Evolutionary conservation across 2,888 invertebrate species (phyloP).

Genomic region (Coenonympha glycerion): DNA sequence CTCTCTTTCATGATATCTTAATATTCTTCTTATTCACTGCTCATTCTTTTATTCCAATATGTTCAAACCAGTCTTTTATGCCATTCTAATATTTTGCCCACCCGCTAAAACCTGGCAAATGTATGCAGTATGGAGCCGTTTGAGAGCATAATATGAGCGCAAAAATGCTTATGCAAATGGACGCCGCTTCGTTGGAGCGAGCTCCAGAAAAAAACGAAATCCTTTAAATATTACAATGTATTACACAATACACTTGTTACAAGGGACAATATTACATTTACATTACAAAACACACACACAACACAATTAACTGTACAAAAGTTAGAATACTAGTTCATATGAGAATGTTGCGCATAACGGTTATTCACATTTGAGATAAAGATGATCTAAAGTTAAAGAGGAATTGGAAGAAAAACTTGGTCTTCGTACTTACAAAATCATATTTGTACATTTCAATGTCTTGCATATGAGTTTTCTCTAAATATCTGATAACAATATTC

Average conservation of each 20-base stretch:
- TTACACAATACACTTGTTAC: slow-evolving; percentile 14
- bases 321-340: too few species aligned
- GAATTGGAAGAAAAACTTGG: too few species aligned
- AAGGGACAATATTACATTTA: slow-evolving; percentile 23
- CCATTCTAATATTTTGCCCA: slow-evolving; percentile 11
- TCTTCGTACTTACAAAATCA: too few species aligned
- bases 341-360: too few species aligned
- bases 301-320: slow-evolving; percentile 7
- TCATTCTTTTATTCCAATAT: neutral
- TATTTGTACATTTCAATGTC: too few species aligned
- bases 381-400: too few species aligned
- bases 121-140: slow-evolving; percentile 21
- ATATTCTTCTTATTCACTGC: neutral
- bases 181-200: slow-evolving; percentile 15
- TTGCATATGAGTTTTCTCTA: too few species aligned
- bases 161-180: slow-evolving; percentile 29
- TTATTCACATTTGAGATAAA: too few species aligned
- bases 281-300: slow-evolving; percentile 18
- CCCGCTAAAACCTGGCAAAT: slow-evolving; percentile 21
- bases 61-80: neutral
- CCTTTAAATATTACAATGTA: slow-evolving; percentile 20
- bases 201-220: slow-evolving; percentile 17
- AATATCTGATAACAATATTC: too few species aligned
- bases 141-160: slow-evolving; percentile 22
- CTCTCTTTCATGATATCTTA: too few species aligned